These are phyloP conservation scores for Melinaea menophilus DNA, from an alignment of 2,888 invertebrate species.

Conservation along the genomic window DNA sequence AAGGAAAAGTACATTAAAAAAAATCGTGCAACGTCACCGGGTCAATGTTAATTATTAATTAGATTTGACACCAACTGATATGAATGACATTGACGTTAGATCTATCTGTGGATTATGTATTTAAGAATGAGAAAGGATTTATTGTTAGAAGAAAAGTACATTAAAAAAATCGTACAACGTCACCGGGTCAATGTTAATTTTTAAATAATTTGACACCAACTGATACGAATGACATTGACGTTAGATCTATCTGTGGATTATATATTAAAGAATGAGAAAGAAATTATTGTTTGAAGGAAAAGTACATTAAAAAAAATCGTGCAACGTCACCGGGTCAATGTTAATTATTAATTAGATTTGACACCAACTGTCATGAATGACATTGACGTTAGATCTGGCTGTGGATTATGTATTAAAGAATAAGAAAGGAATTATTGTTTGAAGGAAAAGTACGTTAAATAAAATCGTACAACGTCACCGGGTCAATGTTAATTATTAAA, in stretches of 20 bases:
- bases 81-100: not conserved
- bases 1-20: not conserved
- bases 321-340: constrained; percentile 61
- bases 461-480: constrained; percentile 47
- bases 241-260: not conserved
- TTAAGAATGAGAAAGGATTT: not conserved
- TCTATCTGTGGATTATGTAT: not conserved
- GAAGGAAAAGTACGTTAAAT: not conserved
- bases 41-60: constrained; percentile 50
- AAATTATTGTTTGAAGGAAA: not conserved
- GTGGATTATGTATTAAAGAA: not conserved
- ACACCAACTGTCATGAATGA: not conserved
- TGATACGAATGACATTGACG: not conserved
- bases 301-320: constrained; percentile 21
- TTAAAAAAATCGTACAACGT: constrained; percentile 39
- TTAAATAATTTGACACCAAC: constrained; percentile 1
- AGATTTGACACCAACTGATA: not conserved
- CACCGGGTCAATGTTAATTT: constrained; percentile 59
- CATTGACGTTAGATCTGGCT: not conserved
- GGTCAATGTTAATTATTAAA: constrained; percentile 57
- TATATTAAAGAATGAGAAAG: not conserved
- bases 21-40: constrained; percentile 50
- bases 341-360: constrained; percentile 33
- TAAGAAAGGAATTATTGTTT: not conserved
- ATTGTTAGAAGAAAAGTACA: not conserved